phyloP scores from a whole-genome alignment of 2,797 vertebrate genomes.

The Pseudotriccus pelzelni region DNA sequence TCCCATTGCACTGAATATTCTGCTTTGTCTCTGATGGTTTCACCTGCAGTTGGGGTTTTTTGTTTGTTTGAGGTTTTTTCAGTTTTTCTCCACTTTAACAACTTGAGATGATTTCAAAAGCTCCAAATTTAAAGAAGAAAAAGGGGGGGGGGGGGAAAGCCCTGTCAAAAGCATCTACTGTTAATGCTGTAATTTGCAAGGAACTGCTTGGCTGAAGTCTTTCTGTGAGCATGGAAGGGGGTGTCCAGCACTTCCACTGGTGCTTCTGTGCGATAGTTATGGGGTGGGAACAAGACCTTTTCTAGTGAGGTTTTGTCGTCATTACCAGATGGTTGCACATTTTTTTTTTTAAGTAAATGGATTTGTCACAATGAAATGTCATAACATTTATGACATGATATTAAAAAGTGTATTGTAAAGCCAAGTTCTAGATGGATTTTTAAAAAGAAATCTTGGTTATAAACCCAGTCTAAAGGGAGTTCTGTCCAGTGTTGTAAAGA shows the following conservation, averaged over 20 bases:
- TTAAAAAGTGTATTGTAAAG: slow-evolving; percentile 78
- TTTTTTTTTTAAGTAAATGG: slow-evolving; percentile 63
- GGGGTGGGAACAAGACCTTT: slow-evolving; percentile 84
- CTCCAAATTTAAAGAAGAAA: slow-evolving; percentile 77
- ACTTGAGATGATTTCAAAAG: slow-evolving; percentile 77
- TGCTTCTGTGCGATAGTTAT: slow-evolving; percentile 78
- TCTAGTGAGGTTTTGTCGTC: slow-evolving; percentile 84
- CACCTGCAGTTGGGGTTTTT: slow-evolving; percentile 71
- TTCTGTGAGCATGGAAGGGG: slow-evolving; percentile 26
- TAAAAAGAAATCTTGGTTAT: slow-evolving; percentile 72
- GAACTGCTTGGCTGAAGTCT: slow-evolving; percentile 65
- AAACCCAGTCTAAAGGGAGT: slow-evolving; percentile 77
- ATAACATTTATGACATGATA: slow-evolving; percentile 98
- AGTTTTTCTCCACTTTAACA: slow-evolving; percentile 68
- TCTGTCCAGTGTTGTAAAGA: slow-evolving; percentile 78
- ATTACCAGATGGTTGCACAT: slow-evolving; percentile 90
- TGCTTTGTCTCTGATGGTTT: slow-evolving; percentile 79
- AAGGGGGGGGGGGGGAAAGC: background rate
- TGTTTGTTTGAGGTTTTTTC: background rate
- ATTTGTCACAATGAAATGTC: slow-evolving; percentile 85
- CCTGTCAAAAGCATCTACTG: slow-evolving; percentile 48
- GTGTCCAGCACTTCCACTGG: slow-evolving; percentile 77
- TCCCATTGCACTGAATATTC: slow-evolving; percentile 92
- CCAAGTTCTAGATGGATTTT: slow-evolving; percentile 75
- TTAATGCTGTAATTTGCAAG: slow-evolving; percentile 11